Conservation (phyloP, 2,113 vertebrate species). For the Atherinomorus stipes region DNA sequence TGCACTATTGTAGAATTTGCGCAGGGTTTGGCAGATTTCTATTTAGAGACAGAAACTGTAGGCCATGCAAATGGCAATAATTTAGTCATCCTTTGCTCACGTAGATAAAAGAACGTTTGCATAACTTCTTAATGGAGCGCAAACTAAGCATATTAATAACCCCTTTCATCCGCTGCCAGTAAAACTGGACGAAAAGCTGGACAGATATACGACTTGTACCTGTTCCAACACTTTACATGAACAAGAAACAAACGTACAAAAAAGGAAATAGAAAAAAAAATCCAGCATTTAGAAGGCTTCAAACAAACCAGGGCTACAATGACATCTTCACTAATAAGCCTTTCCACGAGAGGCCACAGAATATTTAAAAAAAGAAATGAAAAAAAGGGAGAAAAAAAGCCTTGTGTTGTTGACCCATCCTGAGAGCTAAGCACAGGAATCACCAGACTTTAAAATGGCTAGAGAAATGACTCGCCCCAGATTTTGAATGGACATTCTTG, state of each 20-base stretch:
- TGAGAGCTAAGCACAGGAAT: conserved; percentile 75
- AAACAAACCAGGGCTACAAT: conserved; percentile 72
- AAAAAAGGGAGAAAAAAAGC: conserved; percentile 17
- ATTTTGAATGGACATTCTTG: conserved; percentile 67
- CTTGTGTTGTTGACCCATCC: conserved; percentile 58
- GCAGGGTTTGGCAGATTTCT: conserved; percentile 57
- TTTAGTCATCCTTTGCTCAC: conserved; percentile 55
- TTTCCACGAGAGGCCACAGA: conserved; percentile 47
- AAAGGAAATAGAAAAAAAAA: neutral
- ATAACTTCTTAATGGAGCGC: conserved; percentile 40
- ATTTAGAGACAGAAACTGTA: conserved; percentile 74
- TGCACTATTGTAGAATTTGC: conserved; percentile 75
- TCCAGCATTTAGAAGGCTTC: conserved; percentile 54
- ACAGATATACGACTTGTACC: conserved; percentile 26
- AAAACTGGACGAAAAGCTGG: conserved; percentile 35
- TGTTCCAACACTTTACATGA: conserved; percentile 35
- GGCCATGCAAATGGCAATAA: conserved; percentile 60
- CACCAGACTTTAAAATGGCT: conserved; percentile 53
- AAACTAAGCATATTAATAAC: conserved; percentile 49
- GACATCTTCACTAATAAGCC: conserved; percentile 41
- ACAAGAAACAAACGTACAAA: too few species aligned
- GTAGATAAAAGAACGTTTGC: conserved; percentile 55
- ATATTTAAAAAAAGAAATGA: too few species aligned
- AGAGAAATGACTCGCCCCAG: conserved; percentile 68
- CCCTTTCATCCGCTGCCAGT: conserved; percentile 46